Evolutionary conservation across 2,888 invertebrate species (phyloP), one percentile per base, ranked within the genome.

Genomic region (Caenorhabditis sulstoni): DNA sequence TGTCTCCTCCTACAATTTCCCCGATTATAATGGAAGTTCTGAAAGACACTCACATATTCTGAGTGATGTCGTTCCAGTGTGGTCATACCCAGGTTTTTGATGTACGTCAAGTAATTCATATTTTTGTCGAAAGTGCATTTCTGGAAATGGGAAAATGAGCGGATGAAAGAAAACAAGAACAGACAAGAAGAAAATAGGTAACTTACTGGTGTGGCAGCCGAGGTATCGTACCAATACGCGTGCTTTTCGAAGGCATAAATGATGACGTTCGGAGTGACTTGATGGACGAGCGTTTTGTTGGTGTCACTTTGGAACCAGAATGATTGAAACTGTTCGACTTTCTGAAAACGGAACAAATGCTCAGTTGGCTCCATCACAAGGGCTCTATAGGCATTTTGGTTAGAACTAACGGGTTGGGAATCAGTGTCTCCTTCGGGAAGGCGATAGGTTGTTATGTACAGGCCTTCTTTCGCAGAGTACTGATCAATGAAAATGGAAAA

Each of bases 261-360:
- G 3, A 61, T 81, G 1, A 80, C 68, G 3, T 52, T 75, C 5
- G 78, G 80, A 8, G 75, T 77, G 39, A 70, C 81, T 73, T 71
- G 62, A 52, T 83, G 83, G 0, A 77, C 79, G 11, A 83, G 64
- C 0, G 70, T 47, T 35, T 81, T 61, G 18, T 79, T 79, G 11
- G 67, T 59, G 50, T 81, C 55, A 49, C 81, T 81, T 70, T 83
- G 83, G 35, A 74, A 66, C 81, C 81, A 83, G 55, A 70, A 81
- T 7, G 83, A 83, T 39, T 71, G 70, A 29, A 59, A 81, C 22
- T 65, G 64, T 35, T 65, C 73, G 16, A 73, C 68, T 37, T 53
- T 57, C 82, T 82, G 59, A 39, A 76, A 41, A 8, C 7, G 29
- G 4, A 29, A 29, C 29, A n/a, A n/a, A n/a, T n/a, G n/a, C n/a